Conservation (phyloP, 1,140 invertebrate species). For the Trigoniulus corallinus region DNA sequence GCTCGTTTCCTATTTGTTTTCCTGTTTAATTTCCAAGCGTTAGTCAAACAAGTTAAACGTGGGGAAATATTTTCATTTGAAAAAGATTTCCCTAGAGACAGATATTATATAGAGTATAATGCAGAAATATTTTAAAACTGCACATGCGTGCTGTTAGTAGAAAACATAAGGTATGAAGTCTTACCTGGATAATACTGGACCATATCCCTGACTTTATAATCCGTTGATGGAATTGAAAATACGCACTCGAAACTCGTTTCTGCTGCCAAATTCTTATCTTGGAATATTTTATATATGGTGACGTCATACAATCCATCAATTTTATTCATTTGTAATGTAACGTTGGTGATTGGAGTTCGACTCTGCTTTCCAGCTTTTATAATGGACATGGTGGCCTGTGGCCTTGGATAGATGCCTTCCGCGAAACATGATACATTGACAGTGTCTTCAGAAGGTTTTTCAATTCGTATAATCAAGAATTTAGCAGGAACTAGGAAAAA, state of each 20-base stretch:
- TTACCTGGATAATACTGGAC: conserved; percentile 1
- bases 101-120: too few species aligned
- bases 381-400: neutral
- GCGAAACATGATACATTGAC: neutral
- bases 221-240: neutral
- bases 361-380: neutral
- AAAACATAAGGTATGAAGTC: too few species aligned
- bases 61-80: too few species aligned
- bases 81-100: too few species aligned
- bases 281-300: neutral
- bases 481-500: neutral
- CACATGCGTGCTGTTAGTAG: too few species aligned
- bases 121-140: too few species aligned
- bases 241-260: neutral
- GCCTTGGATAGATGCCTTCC: neutral
- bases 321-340: neutral
- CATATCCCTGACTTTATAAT: neutral
- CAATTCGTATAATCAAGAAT: neutral
- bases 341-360: neutral
- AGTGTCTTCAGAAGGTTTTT: neutral
- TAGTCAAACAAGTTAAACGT: too few species aligned
- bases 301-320: neutral
- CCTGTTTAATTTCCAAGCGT: too few species aligned
- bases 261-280: neutral
- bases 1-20: too few species aligned